These are phyloP conservation scores for Torymus aiolomorphi DNA, from an alignment of 2,888 invertebrate genomes.

Conservation along the genomic window DNA sequence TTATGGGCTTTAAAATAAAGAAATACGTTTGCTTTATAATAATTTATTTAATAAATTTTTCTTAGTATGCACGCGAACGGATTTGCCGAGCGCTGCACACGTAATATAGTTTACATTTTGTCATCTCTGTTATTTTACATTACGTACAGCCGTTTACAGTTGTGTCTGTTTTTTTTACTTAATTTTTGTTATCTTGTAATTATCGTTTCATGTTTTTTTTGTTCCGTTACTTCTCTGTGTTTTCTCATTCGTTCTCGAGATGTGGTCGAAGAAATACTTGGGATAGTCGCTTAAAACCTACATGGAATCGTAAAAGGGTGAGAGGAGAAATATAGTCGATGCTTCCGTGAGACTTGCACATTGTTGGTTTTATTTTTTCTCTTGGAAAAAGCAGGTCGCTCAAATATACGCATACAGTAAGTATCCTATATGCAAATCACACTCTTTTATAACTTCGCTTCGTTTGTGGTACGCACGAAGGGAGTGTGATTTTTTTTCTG, in stretches of 20 bases:
- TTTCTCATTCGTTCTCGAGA: conserved; percentile 49
- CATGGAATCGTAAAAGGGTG: conserved; percentile 1
- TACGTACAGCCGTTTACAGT: conserved; percentile 70
- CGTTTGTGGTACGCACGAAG: not conserved
- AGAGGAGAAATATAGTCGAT: conserved; percentile 54
- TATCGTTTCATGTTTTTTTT: not conserved
- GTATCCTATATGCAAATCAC: conserved; percentile 10
- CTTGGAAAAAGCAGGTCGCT: conserved; percentile 9
- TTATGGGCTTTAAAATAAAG: not conserved
- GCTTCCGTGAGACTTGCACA: conserved; percentile 56
- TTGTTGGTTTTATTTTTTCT: conserved; percentile 1
- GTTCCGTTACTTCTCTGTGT: not conserved
- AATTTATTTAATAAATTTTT: conserved; percentile 74
- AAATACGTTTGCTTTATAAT: conserved; percentile 66
- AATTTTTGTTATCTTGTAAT: conserved; percentile 23
- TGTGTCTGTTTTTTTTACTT: conserved; percentile 15
- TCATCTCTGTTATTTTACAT: conserved; percentile 68
- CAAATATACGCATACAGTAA: conserved; percentile 1
- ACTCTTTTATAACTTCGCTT: not conserved
- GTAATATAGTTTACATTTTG: conserved; percentile 68
- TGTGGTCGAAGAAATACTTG: conserved; percentile 67
- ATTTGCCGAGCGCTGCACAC: conserved; percentile 62
- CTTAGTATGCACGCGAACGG: conserved; percentile 62
- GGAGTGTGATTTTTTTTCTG: not conserved
- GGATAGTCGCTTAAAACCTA: conserved; percentile 58